Conservation (phyloP, 1,140 invertebrate species). For the Saccostrea glomerata region DNA sequence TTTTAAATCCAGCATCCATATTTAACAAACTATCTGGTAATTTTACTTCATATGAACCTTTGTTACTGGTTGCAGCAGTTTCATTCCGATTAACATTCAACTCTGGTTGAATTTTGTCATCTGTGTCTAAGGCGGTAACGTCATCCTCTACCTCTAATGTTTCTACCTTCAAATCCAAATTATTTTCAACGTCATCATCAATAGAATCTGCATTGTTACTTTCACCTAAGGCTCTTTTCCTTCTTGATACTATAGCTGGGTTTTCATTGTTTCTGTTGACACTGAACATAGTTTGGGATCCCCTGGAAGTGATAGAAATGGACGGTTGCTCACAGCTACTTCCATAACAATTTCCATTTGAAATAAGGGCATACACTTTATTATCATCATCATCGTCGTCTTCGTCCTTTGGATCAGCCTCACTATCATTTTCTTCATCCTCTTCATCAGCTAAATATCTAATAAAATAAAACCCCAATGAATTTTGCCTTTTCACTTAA, state of each 20-base stretch:
- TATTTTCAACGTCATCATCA: background rate
- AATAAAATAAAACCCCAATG: background rate
- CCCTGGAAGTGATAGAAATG: background rate
- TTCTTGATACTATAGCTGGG: background rate
- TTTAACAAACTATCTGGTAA: background rate
- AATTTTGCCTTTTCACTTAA: too few species aligned
- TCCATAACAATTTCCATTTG: background rate
- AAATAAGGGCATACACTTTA: background rate
- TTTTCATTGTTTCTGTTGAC: background rate
- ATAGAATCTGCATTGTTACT: background rate
- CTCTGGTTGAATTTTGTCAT: background rate
- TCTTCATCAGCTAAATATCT: background rate
- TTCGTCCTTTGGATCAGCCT: background rate
- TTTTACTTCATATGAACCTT: background rate
- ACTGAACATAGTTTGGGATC: background rate
- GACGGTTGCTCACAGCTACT: background rate
- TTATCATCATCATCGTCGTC: background rate
- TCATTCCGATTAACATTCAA: background rate
- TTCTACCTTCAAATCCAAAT: background rate
- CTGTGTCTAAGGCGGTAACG: background rate
- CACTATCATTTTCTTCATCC: background rate
- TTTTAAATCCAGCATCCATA: background rate
- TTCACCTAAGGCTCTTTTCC: background rate
- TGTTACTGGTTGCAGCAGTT: background rate
- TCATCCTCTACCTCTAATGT: background rate